Evolutionary conservation across 2,888 invertebrate genomes (phyloP).

Genomic region (Drosophila limbata): DNA sequence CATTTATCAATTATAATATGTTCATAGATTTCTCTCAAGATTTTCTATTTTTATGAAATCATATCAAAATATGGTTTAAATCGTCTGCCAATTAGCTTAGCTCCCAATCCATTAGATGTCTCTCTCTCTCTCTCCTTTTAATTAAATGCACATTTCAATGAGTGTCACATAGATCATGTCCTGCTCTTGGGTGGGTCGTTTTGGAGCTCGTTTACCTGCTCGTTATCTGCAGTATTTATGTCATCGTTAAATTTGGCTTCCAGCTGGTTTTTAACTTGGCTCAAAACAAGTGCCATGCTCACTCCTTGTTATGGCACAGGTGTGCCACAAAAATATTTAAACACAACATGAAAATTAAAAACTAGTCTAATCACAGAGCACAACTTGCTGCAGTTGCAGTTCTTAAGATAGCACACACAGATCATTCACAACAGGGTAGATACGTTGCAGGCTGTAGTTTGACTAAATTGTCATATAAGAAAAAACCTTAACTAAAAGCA

Average conservation of each 20-base stretch:
- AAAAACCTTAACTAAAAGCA: too few species aligned
- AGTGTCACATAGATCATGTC: slow-evolving; percentile 21
- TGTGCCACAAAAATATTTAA: slow-evolving; percentile 79
- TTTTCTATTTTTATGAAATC: background rate
- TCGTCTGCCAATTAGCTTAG: slow-evolving; percentile 1
- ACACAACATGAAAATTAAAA: slow-evolving; percentile 75
- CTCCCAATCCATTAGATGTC: background rate
- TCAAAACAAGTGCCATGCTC: slow-evolving; percentile 54
- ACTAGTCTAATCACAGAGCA: slow-evolving; percentile 76
- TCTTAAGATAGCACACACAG: slow-evolving; percentile 17
- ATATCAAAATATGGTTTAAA: background rate
- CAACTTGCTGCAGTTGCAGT: slow-evolving; percentile 22
- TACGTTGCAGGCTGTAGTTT: background rate
- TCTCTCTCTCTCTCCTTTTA: background rate
- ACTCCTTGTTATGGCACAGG: slow-evolving; percentile 56
- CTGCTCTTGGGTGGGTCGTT: slow-evolving; percentile 52
- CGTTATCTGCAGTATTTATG: slow-evolving; percentile 77
- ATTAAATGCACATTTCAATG: slow-evolving; percentile 23
- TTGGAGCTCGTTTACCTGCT: slow-evolving; percentile 47
- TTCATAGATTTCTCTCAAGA: background rate
- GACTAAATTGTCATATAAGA: too few species aligned
- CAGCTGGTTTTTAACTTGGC: slow-evolving; percentile 70
- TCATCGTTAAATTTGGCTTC: slow-evolving; percentile 76
- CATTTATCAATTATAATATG: background rate
- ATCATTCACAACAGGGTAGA: slow-evolving; percentile 36